phyloP scores from a whole-genome alignment of 1,140 invertebrate genomes.

The Zophobas morio region DNA sequence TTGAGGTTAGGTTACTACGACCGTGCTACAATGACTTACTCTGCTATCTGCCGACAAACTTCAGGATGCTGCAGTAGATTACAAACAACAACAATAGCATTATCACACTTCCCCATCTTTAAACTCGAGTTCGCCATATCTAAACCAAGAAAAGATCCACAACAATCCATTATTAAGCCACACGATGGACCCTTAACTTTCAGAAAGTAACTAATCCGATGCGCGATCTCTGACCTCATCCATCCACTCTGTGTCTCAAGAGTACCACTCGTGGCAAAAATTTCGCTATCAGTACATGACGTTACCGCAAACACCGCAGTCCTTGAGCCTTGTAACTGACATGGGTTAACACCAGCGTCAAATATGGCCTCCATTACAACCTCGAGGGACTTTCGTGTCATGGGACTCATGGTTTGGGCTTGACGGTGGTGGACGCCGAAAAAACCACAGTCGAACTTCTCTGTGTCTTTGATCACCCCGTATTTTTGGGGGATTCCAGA shows the following conservation, averaged over 20 bases:
- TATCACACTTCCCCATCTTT: slow-evolving; percentile 85
- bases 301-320: slow-evolving; percentile 86
- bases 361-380: slow-evolving; percentile 88
- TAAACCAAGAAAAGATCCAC: slow-evolving; percentile 88
- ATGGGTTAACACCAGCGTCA: slow-evolving; percentile 83
- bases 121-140: slow-evolving; percentile 85
- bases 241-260: not conserved
- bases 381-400: slow-evolving; percentile 88
- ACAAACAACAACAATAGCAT: slow-evolving; percentile 88
- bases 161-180: slow-evolving; percentile 91
- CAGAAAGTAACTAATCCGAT: slow-evolving; percentile 86
- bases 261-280: slow-evolving; percentile 74
- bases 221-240: slow-evolving; percentile 83
- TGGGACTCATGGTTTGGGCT: slow-evolving; percentile 90
- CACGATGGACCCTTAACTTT: slow-evolving; percentile 84
- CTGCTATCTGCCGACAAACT: no score
- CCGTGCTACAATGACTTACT: slow-evolving; percentile 83
- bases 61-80: slow-evolving; percentile 90
- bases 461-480: slow-evolving; percentile 86
- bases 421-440: slow-evolving; percentile 88
- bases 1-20: no score
- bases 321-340: slow-evolving; percentile 77
- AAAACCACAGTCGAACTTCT: slow-evolving; percentile 88
- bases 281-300: slow-evolving; percentile 80
- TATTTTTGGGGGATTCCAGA: no score